Conservation (phyloP, 2,797 vertebrate species). For the Sparus aurata region DNA sequence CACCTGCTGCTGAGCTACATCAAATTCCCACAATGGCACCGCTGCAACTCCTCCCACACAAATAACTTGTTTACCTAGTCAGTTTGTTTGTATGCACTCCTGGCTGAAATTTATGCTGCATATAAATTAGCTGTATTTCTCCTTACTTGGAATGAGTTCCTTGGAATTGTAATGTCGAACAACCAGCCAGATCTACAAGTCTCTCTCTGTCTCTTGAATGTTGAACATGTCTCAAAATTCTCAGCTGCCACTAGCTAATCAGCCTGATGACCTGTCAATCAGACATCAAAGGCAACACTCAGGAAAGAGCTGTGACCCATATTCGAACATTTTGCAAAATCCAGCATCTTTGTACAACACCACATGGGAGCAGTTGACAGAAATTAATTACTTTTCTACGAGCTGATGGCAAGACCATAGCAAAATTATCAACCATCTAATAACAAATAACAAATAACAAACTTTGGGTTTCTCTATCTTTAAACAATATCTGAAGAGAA, state of each 20-base stretch:
- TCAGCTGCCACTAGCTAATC: conserved; percentile 21
- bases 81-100: background rate
- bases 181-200: background rate
- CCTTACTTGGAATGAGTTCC: background rate
- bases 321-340: background rate
- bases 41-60: background rate
- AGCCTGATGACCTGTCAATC: conserved; percentile 25
- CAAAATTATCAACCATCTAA: background rate
- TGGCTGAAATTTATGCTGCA: conserved; percentile 6
- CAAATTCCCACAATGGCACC: conserved; percentile 22
- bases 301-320: background rate
- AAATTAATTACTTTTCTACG: background rate
- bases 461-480: background rate
- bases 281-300: background rate
- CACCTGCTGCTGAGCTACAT: conserved; percentile 9
- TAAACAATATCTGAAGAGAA: too few relatives aligned
- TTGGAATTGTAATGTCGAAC: background rate
- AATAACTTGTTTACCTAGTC: conserved; percentile 10
- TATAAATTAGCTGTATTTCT: background rate
- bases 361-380: background rate
- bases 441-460: background rate
- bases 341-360: background rate
- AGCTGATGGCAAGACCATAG: background rate
- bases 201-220: background rate
- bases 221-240: background rate